A percentile compares a stretch with the other conserved stretches of the same genome.
Conservation (phyloP, 2,113 vertebrate genomes). For the Redunca redunca region DNA sequence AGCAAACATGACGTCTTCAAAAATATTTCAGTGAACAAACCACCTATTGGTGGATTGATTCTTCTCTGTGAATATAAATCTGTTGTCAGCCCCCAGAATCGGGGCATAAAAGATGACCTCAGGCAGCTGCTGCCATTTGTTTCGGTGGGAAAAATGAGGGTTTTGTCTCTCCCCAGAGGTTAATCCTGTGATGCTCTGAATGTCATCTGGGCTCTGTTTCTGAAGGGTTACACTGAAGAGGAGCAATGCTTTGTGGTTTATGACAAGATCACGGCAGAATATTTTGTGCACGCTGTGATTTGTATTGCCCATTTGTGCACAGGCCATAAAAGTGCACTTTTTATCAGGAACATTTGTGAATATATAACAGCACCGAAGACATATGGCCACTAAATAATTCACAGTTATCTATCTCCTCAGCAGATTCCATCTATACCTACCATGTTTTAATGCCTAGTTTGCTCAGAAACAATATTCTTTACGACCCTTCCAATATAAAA, state of each 20-base stretch:
- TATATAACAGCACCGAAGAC: constrained; percentile 76
- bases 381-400: constrained; percentile 84
- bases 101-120: constrained; percentile 27
- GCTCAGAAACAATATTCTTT: constrained; percentile 78
- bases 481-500: constrained; percentile 72
- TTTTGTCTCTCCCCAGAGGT: constrained; percentile 46
- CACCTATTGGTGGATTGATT: constrained; percentile 30
- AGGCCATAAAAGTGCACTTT: constrained; percentile 75
- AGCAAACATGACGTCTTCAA: background rate
- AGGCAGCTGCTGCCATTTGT: constrained; percentile 31
- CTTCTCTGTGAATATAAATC: constrained; percentile 42
- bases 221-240: constrained; percentile 58
- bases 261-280: constrained; percentile 67
- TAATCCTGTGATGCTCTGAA: background rate
- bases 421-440: constrained; percentile 73
- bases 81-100: background rate
- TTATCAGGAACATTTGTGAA: constrained; percentile 79
- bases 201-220: constrained; percentile 26
- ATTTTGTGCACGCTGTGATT: constrained; percentile 75
- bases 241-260: constrained; percentile 59
- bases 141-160: constrained; percentile 34
- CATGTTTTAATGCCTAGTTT: constrained; percentile 76
- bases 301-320: constrained; percentile 76
- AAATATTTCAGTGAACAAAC: constrained; percentile 9
- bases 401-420: constrained; percentile 78